phyloP scores from a whole-genome alignment of 2,113 vertebrate species.

The Seriola quinqueradiata region DNA sequence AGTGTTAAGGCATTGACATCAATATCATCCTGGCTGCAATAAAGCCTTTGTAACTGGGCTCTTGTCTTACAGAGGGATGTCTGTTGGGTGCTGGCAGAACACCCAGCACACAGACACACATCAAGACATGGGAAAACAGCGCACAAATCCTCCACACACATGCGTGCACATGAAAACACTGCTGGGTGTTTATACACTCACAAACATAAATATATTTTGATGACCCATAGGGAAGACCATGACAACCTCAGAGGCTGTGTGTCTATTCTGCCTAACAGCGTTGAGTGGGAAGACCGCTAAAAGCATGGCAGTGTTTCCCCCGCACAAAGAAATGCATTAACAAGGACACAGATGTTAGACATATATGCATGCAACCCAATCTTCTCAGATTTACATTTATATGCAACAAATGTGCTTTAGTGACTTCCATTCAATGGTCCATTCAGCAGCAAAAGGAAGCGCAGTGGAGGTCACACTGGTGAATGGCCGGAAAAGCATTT shows the following conservation, averaged over 20 bases:
- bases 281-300: constrained; percentile 12
- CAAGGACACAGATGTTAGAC: constrained; percentile 15
- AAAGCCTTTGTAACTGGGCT: neutral
- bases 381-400: neutral
- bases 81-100: constrained; percentile 11
- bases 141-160: neutral
- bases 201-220: constrained; percentile 20
- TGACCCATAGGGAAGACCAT: constrained; percentile 21
- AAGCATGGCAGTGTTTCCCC: neutral
- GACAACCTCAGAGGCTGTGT: constrained; percentile 30
- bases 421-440: neutral
- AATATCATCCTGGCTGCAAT: neutral
- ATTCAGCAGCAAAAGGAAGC: neutral
- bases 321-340: constrained; percentile 6
- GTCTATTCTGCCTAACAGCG: constrained; percentile 11
- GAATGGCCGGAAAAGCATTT: neutral
- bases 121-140: constrained; percentile 4
- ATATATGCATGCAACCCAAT: neutral
- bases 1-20: constrained; percentile 9
- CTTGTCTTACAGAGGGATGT: neutral
- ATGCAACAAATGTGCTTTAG: constrained; percentile 14
- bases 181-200: constrained; percentile 5
- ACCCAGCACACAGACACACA: constrained; percentile 1
- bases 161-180: constrained; percentile 18
- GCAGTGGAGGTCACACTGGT: constrained; percentile 3